These are phyloP conservation scores for Semotilus atromaculatus DNA, from an alignment of 2,797 vertebrate species.

Conservation along the genomic window DNA sequence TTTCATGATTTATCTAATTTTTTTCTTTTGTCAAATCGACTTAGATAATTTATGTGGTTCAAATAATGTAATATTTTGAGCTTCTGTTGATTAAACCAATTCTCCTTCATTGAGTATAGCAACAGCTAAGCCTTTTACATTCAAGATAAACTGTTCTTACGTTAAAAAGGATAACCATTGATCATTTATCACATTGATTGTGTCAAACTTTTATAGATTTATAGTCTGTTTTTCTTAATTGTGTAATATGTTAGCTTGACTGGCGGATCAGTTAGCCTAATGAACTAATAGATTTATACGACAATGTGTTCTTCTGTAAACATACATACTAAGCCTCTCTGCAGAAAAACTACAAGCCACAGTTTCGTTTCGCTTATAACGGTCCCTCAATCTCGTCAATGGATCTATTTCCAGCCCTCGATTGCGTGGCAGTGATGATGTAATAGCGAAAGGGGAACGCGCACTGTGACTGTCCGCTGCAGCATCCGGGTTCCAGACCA, in stretches of 20 bases:
- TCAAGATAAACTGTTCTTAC: neutral
- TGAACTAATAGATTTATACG: neutral
- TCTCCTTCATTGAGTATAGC: too few species aligned
- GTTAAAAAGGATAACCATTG: neutral
- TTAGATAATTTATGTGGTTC: too few species aligned
- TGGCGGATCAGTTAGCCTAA: neutral
- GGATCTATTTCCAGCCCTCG: constrained; percentile 28
- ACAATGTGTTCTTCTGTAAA: neutral
- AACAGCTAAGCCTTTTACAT: neutral
- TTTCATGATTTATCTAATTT: too few species aligned
- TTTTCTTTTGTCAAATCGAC: too few species aligned
- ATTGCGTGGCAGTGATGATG: constrained; percentile 32
- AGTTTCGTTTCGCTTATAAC: neutral
- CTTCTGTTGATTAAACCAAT: too few species aligned
- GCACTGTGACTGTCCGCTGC: neutral
- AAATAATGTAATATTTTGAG: too few species aligned
- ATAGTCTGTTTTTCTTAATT: too few species aligned
- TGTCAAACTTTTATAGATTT: neutral
- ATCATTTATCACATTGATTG: too few species aligned
- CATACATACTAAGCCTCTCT: neutral
- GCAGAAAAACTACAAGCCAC: neutral
- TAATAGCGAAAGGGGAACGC: constrained; percentile 14
- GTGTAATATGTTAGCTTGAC: neutral
- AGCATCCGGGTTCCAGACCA: constrained; percentile 28
- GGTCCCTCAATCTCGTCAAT: neutral